phyloP scores from a whole-genome alignment of 2,113 vertebrate genomes.

The Corynorhinus townsendii region DNA sequence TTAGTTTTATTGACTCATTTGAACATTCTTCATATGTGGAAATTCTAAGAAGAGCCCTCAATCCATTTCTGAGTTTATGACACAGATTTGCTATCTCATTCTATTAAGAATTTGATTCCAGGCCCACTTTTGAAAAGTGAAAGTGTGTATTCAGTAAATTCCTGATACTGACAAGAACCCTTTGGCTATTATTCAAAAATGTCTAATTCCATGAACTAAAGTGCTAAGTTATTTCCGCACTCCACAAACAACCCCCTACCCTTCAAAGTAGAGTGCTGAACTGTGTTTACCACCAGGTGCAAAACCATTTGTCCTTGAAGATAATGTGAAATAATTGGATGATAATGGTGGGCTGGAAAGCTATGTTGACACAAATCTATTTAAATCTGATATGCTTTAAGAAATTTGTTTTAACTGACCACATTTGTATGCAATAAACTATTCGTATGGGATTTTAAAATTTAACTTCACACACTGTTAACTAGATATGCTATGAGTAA shows the following conservation, averaged over 20 bases:
- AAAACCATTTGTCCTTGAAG: conserved; percentile 40
- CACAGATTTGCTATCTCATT: conserved; percentile 50
- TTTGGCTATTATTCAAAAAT: conserved; percentile 72
- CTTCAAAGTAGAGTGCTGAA: background rate
- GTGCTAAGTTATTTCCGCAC: conserved; percentile 47
- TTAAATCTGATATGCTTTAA: conserved; percentile 37
- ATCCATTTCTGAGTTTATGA: conserved; percentile 31
- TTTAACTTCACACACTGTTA: conserved; percentile 51
- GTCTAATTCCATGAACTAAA: conserved; percentile 66
- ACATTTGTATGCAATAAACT: conserved; percentile 37
- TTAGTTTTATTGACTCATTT: background rate
- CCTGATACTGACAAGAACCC: conserved; percentile 69
- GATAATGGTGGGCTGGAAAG: background rate
- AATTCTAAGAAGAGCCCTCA: conserved; percentile 50
- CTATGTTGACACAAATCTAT: background rate
- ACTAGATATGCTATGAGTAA: conserved; percentile 31
- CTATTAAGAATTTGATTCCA: conserved; percentile 62
- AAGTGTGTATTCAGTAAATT: conserved; percentile 75
- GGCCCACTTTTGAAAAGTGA: conserved; percentile 52
- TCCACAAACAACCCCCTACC: background rate
- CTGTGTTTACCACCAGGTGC: conserved; percentile 8
- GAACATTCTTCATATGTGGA: conserved; percentile 22
- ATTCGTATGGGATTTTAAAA: conserved; percentile 38
- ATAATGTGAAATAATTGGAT: conserved; percentile 44
- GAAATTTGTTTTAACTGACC: conserved; percentile 31